phyloP scores from a whole-genome alignment of 2,113 vertebrate genomes.

The Prunella fulvescens region DNA sequence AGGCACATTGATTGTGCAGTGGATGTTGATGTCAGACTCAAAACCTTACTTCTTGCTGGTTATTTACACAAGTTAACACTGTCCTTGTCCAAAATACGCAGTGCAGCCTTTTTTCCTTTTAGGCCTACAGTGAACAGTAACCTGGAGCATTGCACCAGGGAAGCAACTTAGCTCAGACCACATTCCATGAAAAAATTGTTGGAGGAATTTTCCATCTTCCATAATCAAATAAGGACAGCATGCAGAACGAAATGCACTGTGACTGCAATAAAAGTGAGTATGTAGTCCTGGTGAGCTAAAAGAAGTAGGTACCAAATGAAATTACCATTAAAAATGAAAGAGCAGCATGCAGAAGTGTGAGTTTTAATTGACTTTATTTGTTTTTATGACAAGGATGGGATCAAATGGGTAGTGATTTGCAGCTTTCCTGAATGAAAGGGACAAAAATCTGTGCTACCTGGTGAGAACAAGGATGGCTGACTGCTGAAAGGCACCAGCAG shows the following conservation, averaged over 20 bases:
- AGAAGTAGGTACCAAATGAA: background rate
- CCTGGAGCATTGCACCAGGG: background rate
- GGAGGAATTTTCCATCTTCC: background rate
- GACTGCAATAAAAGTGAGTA: background rate
- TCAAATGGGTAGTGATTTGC: background rate
- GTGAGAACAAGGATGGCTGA: background rate
- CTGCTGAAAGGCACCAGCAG: fast-evolving
- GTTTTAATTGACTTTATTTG: background rate
- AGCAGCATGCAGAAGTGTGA: background rate
- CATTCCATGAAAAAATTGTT: background rate
- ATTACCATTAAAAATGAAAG: background rate
- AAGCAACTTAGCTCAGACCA: background rate
- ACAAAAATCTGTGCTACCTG: background rate
- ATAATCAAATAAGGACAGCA: background rate
- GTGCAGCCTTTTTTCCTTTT: background rate
- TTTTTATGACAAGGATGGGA: background rate
- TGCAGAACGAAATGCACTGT: background rate
- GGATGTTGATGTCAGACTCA: background rate
- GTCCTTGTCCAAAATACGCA: background rate
- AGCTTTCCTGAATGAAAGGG: background rate
- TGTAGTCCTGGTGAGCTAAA: background rate
- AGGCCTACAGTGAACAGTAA: background rate
- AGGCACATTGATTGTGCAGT: background rate
- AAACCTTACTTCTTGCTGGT: background rate
- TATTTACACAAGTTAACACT: background rate